Evolutionary conservation across 2,888 invertebrate species (phyloP).

Genomic region (Nymphalis c-album): DNA sequence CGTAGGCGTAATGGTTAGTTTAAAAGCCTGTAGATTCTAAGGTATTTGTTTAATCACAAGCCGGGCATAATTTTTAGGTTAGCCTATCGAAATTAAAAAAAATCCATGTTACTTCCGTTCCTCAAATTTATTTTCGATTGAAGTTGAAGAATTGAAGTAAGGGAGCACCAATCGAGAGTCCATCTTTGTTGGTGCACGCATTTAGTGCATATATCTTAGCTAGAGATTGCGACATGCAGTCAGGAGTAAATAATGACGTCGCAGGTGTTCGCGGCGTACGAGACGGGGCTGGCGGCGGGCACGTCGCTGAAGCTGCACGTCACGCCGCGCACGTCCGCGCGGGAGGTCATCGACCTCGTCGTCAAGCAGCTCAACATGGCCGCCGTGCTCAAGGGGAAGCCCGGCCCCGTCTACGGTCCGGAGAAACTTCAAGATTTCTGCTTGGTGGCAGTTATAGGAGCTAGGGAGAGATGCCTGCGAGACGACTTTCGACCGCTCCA

Average conservation of each 20-base stretch:
- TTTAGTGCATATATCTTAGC: no score
- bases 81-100: no score
- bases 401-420: constrained; percentile 91
- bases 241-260: not conserved
- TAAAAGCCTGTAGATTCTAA: no score
- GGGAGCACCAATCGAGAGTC: no score
- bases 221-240: no score
- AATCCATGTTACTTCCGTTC: no score
- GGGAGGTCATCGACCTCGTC: constrained; percentile 97
- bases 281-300: constrained; percentile 95
- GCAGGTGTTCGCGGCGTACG: constrained; percentile 97
- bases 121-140: no score
- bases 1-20: no score
- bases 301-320: constrained; percentile 97
- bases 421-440: constrained; percentile 94
- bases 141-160: no score
- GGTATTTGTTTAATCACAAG: no score
- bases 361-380: constrained; percentile 98
- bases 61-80: no score
- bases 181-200: no score
- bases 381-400: constrained; percentile 90
- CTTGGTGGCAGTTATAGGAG: constrained; percentile 97
- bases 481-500: constrained; percentile 97
- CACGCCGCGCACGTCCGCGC: constrained; percentile 94
- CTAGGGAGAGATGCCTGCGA: constrained; percentile 94